Evolutionary conservation across 1,140 invertebrate genomes (phyloP).

Genomic region (Dinothrombium tinctorium): DNA sequence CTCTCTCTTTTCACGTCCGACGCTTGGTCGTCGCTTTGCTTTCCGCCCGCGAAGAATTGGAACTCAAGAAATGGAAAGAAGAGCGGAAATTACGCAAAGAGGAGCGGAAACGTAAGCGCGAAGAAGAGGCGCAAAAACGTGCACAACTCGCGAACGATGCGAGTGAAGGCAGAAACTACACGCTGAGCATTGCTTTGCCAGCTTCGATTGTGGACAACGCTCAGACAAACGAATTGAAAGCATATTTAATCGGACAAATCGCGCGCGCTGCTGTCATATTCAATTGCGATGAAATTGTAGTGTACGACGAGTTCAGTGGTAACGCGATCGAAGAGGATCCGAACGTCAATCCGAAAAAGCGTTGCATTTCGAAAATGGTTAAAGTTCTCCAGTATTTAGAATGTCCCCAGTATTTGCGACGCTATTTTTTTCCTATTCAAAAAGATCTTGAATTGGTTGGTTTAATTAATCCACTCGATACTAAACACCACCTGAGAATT

Average conservation of each 20-base stretch:
- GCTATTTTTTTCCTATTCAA: conserved; percentile 73
- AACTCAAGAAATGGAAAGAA: too few relatives aligned
- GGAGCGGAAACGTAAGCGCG: too few relatives aligned
- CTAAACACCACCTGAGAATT: conserved; percentile 67
- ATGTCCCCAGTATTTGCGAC: conserved; percentile 87
- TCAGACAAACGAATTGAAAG: conserved; percentile 56
- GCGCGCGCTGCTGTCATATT: conserved; percentile 82
- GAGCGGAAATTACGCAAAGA: too few relatives aligned
- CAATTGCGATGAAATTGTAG: conserved; percentile 58
- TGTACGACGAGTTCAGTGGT: conserved; percentile 29
- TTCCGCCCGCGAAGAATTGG: too few relatives aligned
- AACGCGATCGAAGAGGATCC: background rate
- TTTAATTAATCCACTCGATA: conserved; percentile 68
- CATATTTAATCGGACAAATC: conserved; percentile 79
- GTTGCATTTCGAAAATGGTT: conserved; percentile 38
- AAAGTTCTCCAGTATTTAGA: conserved; percentile 81
- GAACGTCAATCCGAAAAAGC: conserved; percentile 27
- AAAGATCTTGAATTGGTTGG: conserved; percentile 23
- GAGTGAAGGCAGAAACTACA: background rate
- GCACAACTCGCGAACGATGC: too few relatives aligned
- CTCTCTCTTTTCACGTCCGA: too few relatives aligned
- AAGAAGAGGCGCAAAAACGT: too few relatives aligned
- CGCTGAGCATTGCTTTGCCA: conserved; percentile 51
- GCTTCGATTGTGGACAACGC: conserved; percentile 91
- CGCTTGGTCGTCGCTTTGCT: too few relatives aligned